These are phyloP conservation scores for Spizaetus ornatus DNA, from an alignment of 2,113 vertebrate species.

Conservation along the genomic window DNA sequence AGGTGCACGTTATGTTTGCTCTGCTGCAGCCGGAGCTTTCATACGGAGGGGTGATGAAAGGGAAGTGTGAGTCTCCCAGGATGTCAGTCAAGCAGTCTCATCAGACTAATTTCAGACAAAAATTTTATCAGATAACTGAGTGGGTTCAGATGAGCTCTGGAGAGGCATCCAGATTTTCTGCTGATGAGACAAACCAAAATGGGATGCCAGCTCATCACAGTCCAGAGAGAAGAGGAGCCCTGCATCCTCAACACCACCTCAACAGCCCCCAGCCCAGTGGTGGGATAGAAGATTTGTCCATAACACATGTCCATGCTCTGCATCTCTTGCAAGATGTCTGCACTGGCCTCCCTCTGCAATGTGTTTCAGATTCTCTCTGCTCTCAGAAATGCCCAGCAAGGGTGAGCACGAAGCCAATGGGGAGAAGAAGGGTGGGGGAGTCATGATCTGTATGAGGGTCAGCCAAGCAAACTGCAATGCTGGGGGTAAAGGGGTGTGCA, in stretches of 20 bases:
- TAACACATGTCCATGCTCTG: not conserved
- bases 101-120: constrained; percentile 5
- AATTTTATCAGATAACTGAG: constrained; percentile 15
- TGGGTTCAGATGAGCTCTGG: constrained; percentile 2
- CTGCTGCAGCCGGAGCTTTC: not conserved
- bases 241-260: not conserved
- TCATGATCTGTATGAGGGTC: not conserved
- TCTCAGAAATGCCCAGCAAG: not conserved
- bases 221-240: not conserved
- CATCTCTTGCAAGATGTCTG: not conserved
- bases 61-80: not conserved
- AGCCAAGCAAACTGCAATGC: not conserved
- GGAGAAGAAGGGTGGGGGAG: not conserved
- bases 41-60: not conserved
- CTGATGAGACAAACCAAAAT: constrained; percentile 17
- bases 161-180: constrained; percentile 11
- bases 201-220: not conserved
- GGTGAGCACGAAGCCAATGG: not conserved
- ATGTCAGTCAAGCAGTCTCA: not conserved
- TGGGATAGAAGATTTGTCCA: not conserved
- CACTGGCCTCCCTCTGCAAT: not conserved
- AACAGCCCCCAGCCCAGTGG: not conserved
- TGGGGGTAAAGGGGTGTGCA: not conserved
- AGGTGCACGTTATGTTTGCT: not conserved
- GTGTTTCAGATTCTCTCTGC: not conserved